These are phyloP conservation scores for Heliconius aoede DNA, from an alignment of 2,888 invertebrate species.

Conservation along the genomic window DNA sequence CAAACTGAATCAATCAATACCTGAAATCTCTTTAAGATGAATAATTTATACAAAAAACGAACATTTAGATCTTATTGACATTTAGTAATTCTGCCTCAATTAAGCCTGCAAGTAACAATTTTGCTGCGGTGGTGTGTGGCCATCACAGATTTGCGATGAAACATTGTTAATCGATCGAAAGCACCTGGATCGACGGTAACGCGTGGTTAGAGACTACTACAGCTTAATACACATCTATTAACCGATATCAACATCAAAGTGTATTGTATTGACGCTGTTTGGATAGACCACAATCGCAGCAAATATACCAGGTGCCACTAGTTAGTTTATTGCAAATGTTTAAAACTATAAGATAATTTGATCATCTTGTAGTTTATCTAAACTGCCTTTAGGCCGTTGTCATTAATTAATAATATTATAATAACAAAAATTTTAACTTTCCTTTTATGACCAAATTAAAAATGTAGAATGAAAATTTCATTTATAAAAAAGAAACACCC, in stretches of 20 bases:
- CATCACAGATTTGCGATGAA: conserved; percentile 30
- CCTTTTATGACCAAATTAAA: too few species aligned
- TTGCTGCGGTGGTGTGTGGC: conserved; percentile 17
- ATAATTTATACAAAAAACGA: not conserved
- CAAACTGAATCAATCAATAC: too few species aligned
- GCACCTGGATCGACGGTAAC: conserved; percentile 28
- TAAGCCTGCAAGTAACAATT: conserved; percentile 10
- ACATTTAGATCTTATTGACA: not conserved
- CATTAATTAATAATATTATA: too few species aligned
- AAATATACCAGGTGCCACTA: not conserved
- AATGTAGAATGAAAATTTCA: too few species aligned
- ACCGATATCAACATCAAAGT: conserved; percentile 13
- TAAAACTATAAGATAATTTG: not conserved
- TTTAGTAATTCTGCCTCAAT: not conserved
- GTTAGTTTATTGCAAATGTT: not conserved
- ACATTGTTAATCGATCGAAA: conserved; percentile 32
- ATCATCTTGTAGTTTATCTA: too few species aligned
- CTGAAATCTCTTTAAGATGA: not conserved
- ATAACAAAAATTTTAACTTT: too few species aligned
- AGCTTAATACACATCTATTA: conserved; percentile 25
- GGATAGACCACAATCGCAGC: not conserved
- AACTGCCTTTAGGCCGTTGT: too few species aligned
- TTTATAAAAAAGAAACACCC: too few species aligned
- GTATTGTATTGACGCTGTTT: conserved; percentile 1
- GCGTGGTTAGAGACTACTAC: conserved; percentile 23